Conservation (phyloP, 1,140 invertebrate species). For the Bombus cullumanus region DNA sequence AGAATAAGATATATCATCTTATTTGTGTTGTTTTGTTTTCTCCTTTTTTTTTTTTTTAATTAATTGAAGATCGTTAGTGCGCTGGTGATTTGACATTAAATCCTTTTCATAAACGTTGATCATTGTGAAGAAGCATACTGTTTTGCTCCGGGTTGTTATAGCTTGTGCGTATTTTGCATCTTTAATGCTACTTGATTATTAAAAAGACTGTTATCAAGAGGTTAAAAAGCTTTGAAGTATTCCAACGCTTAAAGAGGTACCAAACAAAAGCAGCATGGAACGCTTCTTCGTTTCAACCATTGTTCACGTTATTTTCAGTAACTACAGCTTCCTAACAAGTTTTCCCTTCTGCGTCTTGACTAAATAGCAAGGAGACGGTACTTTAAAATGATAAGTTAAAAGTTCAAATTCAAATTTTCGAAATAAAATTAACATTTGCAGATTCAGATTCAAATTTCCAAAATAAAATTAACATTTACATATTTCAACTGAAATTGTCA, state of each 20-base stretch:
- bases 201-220: neutral
- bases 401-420: neutral
- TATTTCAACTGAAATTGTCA: too few relatives aligned
- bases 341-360: too few relatives aligned
- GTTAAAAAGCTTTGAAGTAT: neutral
- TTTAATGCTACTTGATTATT: slow-evolving; percentile 3
- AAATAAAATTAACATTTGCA: neutral
- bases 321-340: neutral
- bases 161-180: neutral
- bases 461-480: neutral
- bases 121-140: neutral
- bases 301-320: too few relatives aligned
- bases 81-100: neutral
- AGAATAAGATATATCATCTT: neutral
- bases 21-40: neutral
- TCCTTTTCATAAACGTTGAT: neutral
- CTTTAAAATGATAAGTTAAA: slow-evolving; percentile 2
- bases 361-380: neutral
- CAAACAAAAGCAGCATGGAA: neutral
- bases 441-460: neutral
- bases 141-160: neutral
- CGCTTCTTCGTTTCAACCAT: neutral
- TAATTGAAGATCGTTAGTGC: too few relatives aligned
- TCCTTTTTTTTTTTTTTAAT: neutral
- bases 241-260: neutral